Evolutionary conservation across 2,113 vertebrate species (phyloP), one percentile per base, ranked within the genome.

Genomic region (Fregetta grallaria): DNA sequence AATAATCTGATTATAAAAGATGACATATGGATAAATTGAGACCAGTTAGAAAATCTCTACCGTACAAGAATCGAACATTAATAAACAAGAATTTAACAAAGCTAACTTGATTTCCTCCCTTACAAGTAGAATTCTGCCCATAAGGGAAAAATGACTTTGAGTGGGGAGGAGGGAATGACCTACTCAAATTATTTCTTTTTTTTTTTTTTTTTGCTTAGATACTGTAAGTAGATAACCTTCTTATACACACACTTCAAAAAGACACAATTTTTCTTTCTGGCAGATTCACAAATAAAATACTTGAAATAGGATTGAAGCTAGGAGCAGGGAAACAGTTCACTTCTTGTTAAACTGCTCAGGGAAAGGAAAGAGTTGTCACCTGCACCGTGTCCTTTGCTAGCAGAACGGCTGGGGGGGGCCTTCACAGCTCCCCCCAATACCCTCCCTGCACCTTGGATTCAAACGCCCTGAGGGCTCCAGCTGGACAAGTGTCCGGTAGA

Each of bases 121-220:
- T 88, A 73, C 0, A 1, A 93, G 29, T 47, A 44, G 50, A 94
- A 94, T 93, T 93, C 71, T 80, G 63, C 78, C 65, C 0, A 1
- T 52, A 74, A 89, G 65, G 84, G 86, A 84, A 94, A 89, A 95
- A 75, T 68, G 1, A 38, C 70, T 83, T 86, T 86, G 62, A 95
- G 13, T 18, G 11, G 26, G 15, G 34, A 78, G 36, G 29, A 91
- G 1, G 19, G 25, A 92, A 90, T 66, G 71, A 85, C 62, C 82
- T 86, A 27, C 17, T 78, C 58, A 59, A 75, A 68, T 55, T 10
- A 45, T 55, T 88, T 36, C 3, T 65, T 84, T 90, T 90, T 55
- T 10, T 42, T 55, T 88, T 36, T 3, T 65, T 84, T 90, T 90
- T 92, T 85, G 18, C 75, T 72, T 71, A 59, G 71, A 22, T 50